Conservation (phyloP, 2,113 vertebrate species). For the Brachyhypopomus gauderio region DNA sequence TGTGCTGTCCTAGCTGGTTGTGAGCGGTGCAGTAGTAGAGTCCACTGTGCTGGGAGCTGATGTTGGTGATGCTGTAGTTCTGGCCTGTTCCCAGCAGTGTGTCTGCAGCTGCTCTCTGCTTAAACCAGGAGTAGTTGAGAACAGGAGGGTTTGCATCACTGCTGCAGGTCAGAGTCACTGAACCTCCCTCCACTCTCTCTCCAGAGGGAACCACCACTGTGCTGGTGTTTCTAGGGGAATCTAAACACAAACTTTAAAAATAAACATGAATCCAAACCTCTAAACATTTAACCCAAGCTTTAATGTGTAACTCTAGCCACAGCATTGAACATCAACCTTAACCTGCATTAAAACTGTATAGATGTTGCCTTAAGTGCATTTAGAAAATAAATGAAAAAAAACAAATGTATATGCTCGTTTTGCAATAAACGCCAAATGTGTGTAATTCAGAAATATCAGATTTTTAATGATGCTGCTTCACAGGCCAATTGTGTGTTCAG, state of each 20-base stretch:
- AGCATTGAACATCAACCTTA: too few relatives aligned
- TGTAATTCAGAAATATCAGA: too few relatives aligned
- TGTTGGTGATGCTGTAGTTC: conserved; percentile 31
- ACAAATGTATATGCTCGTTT: too few relatives aligned
- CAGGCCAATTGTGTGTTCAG: too few relatives aligned
- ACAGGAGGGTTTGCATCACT: conserved; percentile 40
- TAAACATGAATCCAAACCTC: background rate
- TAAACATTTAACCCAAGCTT: too few relatives aligned
- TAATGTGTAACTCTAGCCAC: too few relatives aligned
- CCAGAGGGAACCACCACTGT: conserved; percentile 17
- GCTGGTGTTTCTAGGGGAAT: background rate
- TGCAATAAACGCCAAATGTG: too few relatives aligned
- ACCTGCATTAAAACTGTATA: too few relatives aligned
- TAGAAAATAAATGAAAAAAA: too few relatives aligned
- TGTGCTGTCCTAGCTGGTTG: conserved; percentile 16
- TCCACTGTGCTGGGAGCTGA: conserved; percentile 35
- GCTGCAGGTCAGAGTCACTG: conserved; percentile 46
- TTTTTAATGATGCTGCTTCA: too few relatives aligned
- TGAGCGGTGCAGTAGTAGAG: conserved; percentile 46
- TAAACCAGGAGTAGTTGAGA: conserved; percentile 34
- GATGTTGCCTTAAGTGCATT: too few relatives aligned
- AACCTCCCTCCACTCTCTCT: conserved; percentile 23
- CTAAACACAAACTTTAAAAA: conserved; percentile 4
- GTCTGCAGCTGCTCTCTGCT: conserved; percentile 24
- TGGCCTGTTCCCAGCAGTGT: conserved; percentile 3